phyloP scores from a whole-genome alignment of 1,140 invertebrate genomes.

The Spodoptera frugiperda region DNA sequence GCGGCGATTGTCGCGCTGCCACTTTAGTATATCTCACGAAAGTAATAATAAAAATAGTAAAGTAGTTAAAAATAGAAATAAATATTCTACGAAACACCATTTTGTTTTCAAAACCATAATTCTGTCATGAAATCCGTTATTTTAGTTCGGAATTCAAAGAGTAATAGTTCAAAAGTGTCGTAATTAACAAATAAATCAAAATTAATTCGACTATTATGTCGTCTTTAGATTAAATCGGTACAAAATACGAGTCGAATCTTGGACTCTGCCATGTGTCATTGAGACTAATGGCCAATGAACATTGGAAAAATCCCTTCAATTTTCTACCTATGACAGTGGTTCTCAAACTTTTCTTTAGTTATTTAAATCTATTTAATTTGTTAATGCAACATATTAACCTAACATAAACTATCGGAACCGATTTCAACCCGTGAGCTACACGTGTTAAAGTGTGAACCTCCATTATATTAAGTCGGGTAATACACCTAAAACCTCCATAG shows the following conservation, averaged over 20 bases:
- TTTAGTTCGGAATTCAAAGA: not conserved
- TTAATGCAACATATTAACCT: too few relatives aligned
- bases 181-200: not conserved
- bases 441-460: too few relatives aligned
- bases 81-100: not conserved
- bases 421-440: too few relatives aligned
- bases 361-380: too few relatives aligned
- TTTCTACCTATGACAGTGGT: not conserved
- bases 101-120: not conserved
- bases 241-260: slow-evolving; percentile 5
- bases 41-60: too few relatives aligned
- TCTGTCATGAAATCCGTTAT: not conserved
- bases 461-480: too few relatives aligned
- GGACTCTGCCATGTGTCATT: slow-evolving; percentile 3
- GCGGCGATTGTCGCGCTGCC: too few relatives aligned
- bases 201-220: not conserved
- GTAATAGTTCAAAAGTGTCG: not conserved
- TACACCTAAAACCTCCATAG: too few relatives aligned
- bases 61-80: not conserved
- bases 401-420: too few relatives aligned
- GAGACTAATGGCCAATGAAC: slow-evolving; percentile 14
- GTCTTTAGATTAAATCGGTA: not conserved
- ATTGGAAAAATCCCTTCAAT: not conserved
- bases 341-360: too few relatives aligned
- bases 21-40: too few relatives aligned